These are phyloP conservation scores for Heptranchias perlo DNA, from an alignment of 2,113 vertebrate genomes.

Conservation along the genomic window DNA sequence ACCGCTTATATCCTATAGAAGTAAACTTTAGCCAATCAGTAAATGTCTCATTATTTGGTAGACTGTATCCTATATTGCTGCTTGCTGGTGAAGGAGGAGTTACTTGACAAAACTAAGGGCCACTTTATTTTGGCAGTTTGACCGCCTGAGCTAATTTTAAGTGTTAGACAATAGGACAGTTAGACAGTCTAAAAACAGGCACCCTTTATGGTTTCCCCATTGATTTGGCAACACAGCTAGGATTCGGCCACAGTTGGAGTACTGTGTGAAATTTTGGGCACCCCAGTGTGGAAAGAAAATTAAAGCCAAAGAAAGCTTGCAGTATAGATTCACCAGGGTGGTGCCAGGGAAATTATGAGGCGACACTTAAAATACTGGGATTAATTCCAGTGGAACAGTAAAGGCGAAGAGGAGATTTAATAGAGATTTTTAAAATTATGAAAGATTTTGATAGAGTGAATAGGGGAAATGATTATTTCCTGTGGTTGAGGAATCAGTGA, in stretches of 20 bases:
- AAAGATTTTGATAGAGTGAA: background rate
- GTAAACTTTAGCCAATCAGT: no score
- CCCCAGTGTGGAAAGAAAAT: background rate
- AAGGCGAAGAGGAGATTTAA: background rate
- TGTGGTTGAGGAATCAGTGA: background rate
- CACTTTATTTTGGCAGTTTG: background rate
- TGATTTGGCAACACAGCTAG: background rate
- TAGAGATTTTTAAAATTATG: background rate
- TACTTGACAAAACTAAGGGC: background rate
- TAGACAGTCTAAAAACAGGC: no score
- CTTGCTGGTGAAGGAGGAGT: background rate
- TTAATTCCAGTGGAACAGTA: background rate
- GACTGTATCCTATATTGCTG: background rate
- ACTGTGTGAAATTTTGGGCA: background rate
- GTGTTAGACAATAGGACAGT: background rate
- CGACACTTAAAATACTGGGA: background rate
- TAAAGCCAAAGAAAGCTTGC: background rate
- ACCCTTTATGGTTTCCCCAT: background rate
- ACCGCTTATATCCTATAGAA: background rate
- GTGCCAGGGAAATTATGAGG: background rate
- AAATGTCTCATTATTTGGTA: background rate
- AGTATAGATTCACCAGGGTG: background rate
- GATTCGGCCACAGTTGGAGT: background rate
- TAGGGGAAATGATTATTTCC: background rate
- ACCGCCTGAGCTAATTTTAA: background rate